Evolutionary conservation across 2,113 vertebrate genomes (phyloP).

Genomic region (Copsychus sechellarum): DNA sequence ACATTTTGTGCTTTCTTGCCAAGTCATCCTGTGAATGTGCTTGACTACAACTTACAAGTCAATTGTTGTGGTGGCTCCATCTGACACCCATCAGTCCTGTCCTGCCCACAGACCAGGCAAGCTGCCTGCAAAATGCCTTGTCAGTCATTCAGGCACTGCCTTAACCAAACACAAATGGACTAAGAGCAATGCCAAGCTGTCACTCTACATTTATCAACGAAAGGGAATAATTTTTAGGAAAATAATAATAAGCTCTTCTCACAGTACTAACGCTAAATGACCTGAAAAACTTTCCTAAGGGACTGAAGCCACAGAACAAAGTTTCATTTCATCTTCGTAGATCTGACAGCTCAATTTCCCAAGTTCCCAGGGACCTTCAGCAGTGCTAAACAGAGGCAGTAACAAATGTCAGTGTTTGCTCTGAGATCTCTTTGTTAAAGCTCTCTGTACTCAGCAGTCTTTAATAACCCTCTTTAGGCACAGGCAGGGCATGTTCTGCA

Average conservation of each 20-base stretch:
- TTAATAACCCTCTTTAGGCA: constrained; percentile 34
- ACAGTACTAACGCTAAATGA: not conserved
- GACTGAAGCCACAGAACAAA: constrained; percentile 38
- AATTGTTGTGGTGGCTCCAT: not conserved
- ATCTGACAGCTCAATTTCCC: constrained; percentile 64
- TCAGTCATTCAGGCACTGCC: not conserved
- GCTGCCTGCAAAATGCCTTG: not conserved
- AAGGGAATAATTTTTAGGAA: constrained; percentile 13
- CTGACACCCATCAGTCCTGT: constrained; percentile 2
- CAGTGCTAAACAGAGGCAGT: constrained; percentile 24
- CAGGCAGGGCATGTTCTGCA: constrained; percentile 26
- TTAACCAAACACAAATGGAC: not conserved
- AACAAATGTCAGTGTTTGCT: constrained; percentile 59
- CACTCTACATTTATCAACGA: constrained; percentile 19
- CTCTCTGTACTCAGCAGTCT: constrained; percentile 28
- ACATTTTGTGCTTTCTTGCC: not conserved
- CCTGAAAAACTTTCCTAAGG: constrained; percentile 46
- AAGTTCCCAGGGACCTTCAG: constrained; percentile 35
- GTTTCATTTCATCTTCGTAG: constrained; percentile 60
- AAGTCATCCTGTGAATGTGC: not conserved
- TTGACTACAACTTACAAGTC: not conserved
- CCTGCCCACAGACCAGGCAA: not conserved
- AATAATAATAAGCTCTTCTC: constrained; percentile 22
- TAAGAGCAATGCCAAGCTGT: not conserved
- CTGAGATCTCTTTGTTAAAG: constrained; percentile 41